These are phyloP conservation scores for Drosophila macrospina DNA, from an alignment of 2,888 invertebrate species.

Conservation along the genomic window DNA sequence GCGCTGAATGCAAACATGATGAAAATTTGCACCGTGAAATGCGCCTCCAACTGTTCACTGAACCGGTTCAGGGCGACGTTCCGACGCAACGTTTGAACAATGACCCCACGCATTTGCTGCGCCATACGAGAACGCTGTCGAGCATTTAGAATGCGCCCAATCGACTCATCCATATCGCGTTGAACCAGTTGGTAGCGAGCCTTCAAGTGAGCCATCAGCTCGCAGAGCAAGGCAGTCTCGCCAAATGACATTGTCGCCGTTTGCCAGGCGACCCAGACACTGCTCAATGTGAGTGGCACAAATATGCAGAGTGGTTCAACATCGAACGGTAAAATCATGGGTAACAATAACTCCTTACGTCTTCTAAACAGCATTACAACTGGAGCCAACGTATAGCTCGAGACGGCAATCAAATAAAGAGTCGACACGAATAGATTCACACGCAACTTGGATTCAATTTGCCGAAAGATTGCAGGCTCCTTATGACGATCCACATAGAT, in stretches of 20 bases:
- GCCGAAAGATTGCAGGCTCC: slow-evolving; percentile 42
- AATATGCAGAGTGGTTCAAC: slow-evolving; percentile 54
- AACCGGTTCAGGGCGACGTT: slow-evolving; percentile 70
- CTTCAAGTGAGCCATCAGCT: slow-evolving; percentile 71
- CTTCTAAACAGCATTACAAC: slow-evolving; percentile 46
- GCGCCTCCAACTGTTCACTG: slow-evolving; percentile 60
- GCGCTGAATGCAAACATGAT: slow-evolving; percentile 74
- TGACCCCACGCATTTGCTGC: slow-evolving; percentile 44
- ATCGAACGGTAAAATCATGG: slow-evolving; percentile 62
- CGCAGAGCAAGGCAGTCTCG: slow-evolving; percentile 68
- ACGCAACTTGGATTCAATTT: slow-evolving; percentile 52
- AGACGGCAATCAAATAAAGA: slow-evolving; percentile 53
- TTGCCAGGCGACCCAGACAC: slow-evolving; percentile 65
- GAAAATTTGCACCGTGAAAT: slow-evolving; percentile 76
- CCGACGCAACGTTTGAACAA: slow-evolving; percentile 50
- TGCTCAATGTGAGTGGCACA: slow-evolving; percentile 51
- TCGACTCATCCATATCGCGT: slow-evolving; percentile 51
- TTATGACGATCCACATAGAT: slow-evolving; percentile 70
- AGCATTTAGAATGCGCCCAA: slow-evolving; percentile 46
- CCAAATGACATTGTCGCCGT: slow-evolving; percentile 65
- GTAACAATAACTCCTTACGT: slow-evolving; percentile 46
- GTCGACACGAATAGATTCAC: slow-evolving; percentile 56
- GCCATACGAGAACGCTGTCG: slow-evolving; percentile 41
- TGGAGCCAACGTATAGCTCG: slow-evolving; percentile 51
- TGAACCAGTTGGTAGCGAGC: slow-evolving; percentile 70